phyloP scores from a whole-genome alignment of 2,113 vertebrate genomes.

The Rhinoptilus africanus region DNA sequence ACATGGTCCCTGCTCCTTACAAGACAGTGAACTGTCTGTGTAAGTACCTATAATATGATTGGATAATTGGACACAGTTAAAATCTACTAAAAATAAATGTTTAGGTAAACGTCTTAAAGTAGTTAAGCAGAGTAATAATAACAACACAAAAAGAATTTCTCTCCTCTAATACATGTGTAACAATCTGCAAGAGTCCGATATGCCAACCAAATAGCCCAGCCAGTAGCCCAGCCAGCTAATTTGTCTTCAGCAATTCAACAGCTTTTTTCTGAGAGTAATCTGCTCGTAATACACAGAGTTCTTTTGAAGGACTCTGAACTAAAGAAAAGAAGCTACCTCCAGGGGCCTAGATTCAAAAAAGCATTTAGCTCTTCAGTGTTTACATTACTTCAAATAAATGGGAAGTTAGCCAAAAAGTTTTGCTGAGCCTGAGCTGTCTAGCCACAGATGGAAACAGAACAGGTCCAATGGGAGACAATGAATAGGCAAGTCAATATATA shows the following conservation, averaged over 20 bases:
- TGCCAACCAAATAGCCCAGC: background rate
- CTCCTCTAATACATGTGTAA: background rate
- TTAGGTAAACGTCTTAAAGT: background rate
- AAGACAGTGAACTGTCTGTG: background rate
- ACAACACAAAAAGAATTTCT: background rate
- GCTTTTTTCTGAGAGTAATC: background rate
- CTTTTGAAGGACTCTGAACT: background rate
- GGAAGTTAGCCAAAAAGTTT: background rate
- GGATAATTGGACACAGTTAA: background rate
- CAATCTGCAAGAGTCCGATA: background rate
- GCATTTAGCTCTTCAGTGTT: background rate
- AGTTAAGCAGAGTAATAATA: background rate
- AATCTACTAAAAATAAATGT: background rate
- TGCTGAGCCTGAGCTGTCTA: background rate
- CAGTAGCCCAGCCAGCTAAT: background rate
- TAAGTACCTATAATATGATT: fast-evolving
- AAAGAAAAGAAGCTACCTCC: background rate
- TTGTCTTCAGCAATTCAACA: background rate
- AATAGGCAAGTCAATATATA: background rate
- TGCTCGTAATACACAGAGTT: background rate
- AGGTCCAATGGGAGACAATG: background rate
- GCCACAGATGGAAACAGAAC: background rate
- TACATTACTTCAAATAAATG: background rate
- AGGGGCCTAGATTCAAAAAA: background rate
- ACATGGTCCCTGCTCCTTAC: background rate